Evolutionary conservation across 1,140 invertebrate species (phyloP).

Genomic region (Drosophila neocordata): DNA sequence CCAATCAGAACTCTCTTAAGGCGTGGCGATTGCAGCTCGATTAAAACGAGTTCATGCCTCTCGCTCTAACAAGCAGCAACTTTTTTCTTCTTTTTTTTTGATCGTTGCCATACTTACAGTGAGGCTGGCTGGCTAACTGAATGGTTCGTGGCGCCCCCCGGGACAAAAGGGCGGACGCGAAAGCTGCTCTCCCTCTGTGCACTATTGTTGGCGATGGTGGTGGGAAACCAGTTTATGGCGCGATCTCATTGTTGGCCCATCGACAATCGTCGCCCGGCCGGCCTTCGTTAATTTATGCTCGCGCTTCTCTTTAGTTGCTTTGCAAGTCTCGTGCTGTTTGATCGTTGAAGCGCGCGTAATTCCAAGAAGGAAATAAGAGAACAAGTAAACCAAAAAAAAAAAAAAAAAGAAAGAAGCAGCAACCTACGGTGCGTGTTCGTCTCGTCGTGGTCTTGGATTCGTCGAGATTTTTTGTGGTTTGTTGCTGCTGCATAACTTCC

Average conservation of each 20-base stretch:
- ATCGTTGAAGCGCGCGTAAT: slow-evolving; percentile 75
- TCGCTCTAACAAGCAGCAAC: slow-evolving; percentile 28
- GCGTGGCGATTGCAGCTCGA: slow-evolving; percentile 56
- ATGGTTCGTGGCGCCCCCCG: slow-evolving; percentile 48
- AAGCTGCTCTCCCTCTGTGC: slow-evolving; percentile 59
- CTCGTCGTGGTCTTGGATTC: no score
- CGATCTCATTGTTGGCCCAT: slow-evolving; percentile 68
- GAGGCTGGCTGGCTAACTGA: not conserved
- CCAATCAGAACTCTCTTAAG: slow-evolving; percentile 61
- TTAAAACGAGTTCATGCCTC: slow-evolving; percentile 47
- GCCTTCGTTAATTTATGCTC: slow-evolving; percentile 81
- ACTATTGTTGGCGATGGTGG: slow-evolving; percentile 31
- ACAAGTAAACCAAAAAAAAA: not conserved
- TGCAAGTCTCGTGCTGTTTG: slow-evolving; percentile 81
- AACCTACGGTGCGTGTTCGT: not conserved
- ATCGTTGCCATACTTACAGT: slow-evolving; percentile 73
- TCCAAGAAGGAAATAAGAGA: slow-evolving; percentile 66
- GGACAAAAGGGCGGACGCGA: slow-evolving; percentile 67
- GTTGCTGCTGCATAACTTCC: slow-evolving; percentile 45
- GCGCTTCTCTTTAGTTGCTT: slow-evolving; percentile 77
- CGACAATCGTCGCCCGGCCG: slow-evolving; percentile 61
- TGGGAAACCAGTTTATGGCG: slow-evolving; percentile 67
- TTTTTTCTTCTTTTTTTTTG: slow-evolving; percentile 25
- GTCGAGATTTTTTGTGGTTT: not conserved
- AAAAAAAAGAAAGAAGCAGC: not conserved